These are phyloP conservation scores for Nephrocerus scutellatus DNA, from an alignment of 2,888 invertebrate species.

Conservation along the genomic window DNA sequence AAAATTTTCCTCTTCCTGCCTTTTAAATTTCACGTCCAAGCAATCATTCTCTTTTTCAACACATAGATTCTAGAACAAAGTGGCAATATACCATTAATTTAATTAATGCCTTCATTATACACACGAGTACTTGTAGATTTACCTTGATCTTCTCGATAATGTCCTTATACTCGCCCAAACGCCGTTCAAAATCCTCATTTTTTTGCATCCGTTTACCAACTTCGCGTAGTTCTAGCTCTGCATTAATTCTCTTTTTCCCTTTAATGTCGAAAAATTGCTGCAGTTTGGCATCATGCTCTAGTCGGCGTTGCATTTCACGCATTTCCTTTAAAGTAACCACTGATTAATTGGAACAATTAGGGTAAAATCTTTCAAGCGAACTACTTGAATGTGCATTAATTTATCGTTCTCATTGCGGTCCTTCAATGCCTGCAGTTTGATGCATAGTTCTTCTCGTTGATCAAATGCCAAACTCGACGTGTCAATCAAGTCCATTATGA, in stretches of 20 bases:
- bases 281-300: constrained; percentile 78
- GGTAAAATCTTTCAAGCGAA: background rate
- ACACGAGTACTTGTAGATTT: constrained; percentile 12
- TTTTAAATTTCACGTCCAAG: constrained; percentile 67
- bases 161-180: constrained; percentile 64
- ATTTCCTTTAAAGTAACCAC: constrained; percentile 58
- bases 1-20: constrained; percentile 85
- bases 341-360: background rate
- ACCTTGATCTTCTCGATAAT: constrained; percentile 70
- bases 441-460: constrained; percentile 73
- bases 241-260: constrained; percentile 69
- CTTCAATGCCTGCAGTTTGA: constrained; percentile 71
- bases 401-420: constrained; percentile 70
- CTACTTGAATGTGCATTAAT: constrained; percentile 55
- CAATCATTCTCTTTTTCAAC: constrained; percentile 61
- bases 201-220: constrained; percentile 62
- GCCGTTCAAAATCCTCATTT: constrained; percentile 62
- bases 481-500: constrained; percentile 79
- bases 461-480: constrained; percentile 84
- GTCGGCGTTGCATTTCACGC: constrained; percentile 74
- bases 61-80: constrained; percentile 33
- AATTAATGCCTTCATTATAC: constrained; percentile 22
- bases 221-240: constrained; percentile 67
- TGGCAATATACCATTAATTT: background rate
- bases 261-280: constrained; percentile 80